Base-by-base conservation (phyloP, 64 coral and sea anemone species). In the Astreopora myriophthalma region DNA sequence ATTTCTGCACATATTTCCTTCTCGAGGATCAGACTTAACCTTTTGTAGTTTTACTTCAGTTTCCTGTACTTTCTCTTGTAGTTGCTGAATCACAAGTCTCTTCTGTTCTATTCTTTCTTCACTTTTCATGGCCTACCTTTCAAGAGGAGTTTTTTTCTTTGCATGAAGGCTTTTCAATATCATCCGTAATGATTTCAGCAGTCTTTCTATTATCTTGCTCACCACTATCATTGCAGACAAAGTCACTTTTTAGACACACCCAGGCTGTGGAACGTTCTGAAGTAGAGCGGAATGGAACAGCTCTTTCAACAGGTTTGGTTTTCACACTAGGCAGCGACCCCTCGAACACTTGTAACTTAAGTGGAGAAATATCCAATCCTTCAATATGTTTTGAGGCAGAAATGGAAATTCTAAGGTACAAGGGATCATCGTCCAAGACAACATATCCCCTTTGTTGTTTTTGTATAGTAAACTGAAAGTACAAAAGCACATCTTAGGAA, bases 1-100 rank as follows among this genome's bases (percentile, higher is more conserved):
- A 78, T 77, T 89, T 64, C 73, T 89, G 73, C 87, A 76, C 60
- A 89, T 75, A 76, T 89, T 89, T 27, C 87, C 87, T 9, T 89
- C 72, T 40, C 49, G 71, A 75, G 73, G 73, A 51, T 39, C 49
- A 36, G 51, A 64, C 57, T 39, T 89, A 6, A 77, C 71, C 24
- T 73, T 89, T 34, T 60, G 48, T 52, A 74, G 71, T 76, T 62
- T 75, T 46, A 42, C 30, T 11, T 34, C 29, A 67, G 67, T 75
- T 29, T 66, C 57, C 3, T 90, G 75, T 62, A 78, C 73, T 68
- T 90, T 75, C 36, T 62, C 65, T n/a, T 1, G 55, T 60, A 90
- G 87, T 68, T 79, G 42, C 38, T 74, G 35, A 75, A 90, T 42
- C 40, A 61, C 28, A 36, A 29, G 32, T 25, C 31, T 6, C 64